Base-by-base conservation (phyloP, 2,113 vertebrate species). In the Dolichallabes microphthalmus region DNA sequence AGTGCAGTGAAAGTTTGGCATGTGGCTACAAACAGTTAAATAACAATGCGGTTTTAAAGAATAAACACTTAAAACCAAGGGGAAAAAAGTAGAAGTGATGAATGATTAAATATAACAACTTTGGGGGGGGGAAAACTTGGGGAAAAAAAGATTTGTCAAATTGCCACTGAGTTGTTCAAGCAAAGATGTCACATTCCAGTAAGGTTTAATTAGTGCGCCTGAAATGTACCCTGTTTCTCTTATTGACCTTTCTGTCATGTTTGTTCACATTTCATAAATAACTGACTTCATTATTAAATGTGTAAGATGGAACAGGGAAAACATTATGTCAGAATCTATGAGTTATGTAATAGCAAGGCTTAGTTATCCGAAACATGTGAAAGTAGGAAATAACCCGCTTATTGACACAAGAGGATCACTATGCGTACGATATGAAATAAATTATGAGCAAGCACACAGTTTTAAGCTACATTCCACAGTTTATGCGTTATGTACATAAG, bases 161-260 rank as follows among this genome's bases (percentile, higher is more conserved):
- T 82, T 76, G 55, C 85, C 82, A 88, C 57, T 86, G 82, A 88
- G 57, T 77, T 86, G 85, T 84, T 86, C 74, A 88, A 86, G 50
- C 27, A 85, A 85, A 83, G 30, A 61, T 60, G 57, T 85, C 88
- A 89, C 88, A 89, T 89, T 89, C 86, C 86, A 89, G 88, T 80
- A 87, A 89, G 80, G 83, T 87, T 89, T 87, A 89, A 89, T 89
- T 89, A 89, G 88, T 85, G 82, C 58, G 88, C 88, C 88, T 89
- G 88, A 87, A 89, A 89, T 87, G 82, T 81, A 89, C 80, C 88
- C 83, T 89, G 81, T 89, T 79, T 74, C 17, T 64, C n/a, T 50
- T 60, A 58, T 82, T 50, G 57, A 82, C 61, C 68, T 83, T 69
- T 53, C 74, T 30, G n/a, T 60, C 73, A 45, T 19, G 53, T 77